Evolutionary conservation across 1,140 invertebrate species (phyloP).

Genomic region (Lethrus apterus): DNA sequence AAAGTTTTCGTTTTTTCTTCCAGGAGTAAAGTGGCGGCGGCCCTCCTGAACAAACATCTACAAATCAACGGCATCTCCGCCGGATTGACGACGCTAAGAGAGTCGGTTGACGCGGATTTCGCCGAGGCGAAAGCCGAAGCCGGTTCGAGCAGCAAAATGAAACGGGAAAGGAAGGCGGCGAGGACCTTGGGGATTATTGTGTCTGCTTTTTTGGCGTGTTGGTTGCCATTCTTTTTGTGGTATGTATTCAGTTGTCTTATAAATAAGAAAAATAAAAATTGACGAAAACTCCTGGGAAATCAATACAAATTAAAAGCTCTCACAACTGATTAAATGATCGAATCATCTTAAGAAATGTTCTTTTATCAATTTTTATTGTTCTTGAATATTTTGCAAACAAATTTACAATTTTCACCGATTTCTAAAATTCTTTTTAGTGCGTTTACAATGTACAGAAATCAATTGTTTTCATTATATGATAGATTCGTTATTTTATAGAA

Average conservation of each 20-base stretch:
- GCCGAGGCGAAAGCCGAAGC: slow-evolving; percentile 49
- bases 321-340: too few species aligned
- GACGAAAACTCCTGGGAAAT: too few species aligned
- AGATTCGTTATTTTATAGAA: too few species aligned
- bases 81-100: slow-evolving; percentile 48
- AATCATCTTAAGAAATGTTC: too few species aligned
- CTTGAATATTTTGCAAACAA: too few species aligned
- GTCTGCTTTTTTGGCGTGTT: slow-evolving; percentile 87
- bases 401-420: too few species aligned
- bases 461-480: too few species aligned
- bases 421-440: too few species aligned
- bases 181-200: slow-evolving; percentile 93
- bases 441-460: too few species aligned
- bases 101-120: slow-evolving; percentile 44
- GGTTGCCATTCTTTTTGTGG: slow-evolving; percentile 93
- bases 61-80: slow-evolving; percentile 79
- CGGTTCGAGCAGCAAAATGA: slow-evolving; percentile 72
- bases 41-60: slow-evolving; percentile 76
- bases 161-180: slow-evolving; percentile 87
- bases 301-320: too few species aligned
- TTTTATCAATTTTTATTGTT: too few species aligned
- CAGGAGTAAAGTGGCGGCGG: slow-evolving; percentile 78
- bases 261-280: not conserved
- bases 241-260: slow-evolving; percentile 39
- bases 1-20: slow-evolving; percentile 27